Conservation (phyloP, 1,140 invertebrate genomes). For the Wiebesia pumilae region DNA sequence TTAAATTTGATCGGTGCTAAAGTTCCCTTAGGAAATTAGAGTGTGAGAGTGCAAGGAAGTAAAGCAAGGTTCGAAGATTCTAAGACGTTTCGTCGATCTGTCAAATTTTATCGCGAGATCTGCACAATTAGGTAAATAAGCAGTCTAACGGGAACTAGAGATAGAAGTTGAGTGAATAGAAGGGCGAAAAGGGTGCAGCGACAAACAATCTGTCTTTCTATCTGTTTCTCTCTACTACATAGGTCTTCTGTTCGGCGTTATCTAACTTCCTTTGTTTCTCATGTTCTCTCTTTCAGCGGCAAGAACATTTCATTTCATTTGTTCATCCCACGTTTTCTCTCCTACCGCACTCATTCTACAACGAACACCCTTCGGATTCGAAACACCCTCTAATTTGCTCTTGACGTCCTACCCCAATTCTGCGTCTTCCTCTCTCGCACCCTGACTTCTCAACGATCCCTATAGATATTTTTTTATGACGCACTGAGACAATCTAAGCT, state of each 20-base stretch:
- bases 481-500: constrained; percentile 1
- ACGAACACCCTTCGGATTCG: constrained; percentile 66
- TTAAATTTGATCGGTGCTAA: background rate
- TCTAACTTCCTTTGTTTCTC: constrained; percentile 55
- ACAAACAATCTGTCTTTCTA: constrained; percentile 71
- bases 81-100: constrained; percentile 64
- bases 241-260: background rate
- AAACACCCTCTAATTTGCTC: constrained; percentile 73
- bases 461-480: constrained; percentile 33
- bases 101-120: constrained; percentile 70
- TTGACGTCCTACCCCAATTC: constrained; percentile 56
- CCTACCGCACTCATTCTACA: constrained; percentile 58
- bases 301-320: constrained; percentile 74
- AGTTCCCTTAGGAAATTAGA: background rate
- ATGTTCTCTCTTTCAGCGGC: constrained; percentile 55
- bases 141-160: constrained; percentile 68
- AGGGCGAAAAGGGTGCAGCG: constrained; percentile 68
- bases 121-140: constrained; percentile 73
- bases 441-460: background rate
- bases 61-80: constrained; percentile 58
- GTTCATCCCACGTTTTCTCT: constrained; percentile 67
- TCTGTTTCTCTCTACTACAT: constrained; percentile 42
- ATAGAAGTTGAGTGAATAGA: constrained; percentile 58
- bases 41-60: constrained; percentile 41
- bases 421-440: constrained; percentile 37